Conservation (phyloP, 2,797 vertebrate species). For the Sebastes trivittatus region DNA sequence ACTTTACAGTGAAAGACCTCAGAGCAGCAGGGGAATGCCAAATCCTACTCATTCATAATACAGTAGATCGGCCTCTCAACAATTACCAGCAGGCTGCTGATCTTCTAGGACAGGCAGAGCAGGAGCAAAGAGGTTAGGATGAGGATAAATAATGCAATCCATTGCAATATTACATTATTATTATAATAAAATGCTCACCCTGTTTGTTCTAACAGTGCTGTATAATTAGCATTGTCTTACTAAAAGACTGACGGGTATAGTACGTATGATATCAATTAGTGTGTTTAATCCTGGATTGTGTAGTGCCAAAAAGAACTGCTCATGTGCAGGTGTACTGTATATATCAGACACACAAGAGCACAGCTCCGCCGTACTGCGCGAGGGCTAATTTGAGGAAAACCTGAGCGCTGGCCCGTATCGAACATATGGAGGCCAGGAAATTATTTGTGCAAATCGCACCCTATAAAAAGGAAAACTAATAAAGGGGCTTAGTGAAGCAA, state of each 20-base stretch:
- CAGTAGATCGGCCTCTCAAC: slow-evolving; percentile 48
- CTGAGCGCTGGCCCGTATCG: slow-evolving; percentile 53
- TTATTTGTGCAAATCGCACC: slow-evolving; percentile 75
- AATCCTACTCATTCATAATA: slow-evolving; percentile 72
- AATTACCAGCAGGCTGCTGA: slow-evolving; percentile 44
- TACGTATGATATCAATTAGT: not conserved
- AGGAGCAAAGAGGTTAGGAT: slow-evolving; percentile 25
- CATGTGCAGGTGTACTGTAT: not conserved
- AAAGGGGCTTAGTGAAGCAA: slow-evolving; percentile 75
- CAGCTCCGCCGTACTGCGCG: slow-evolving; percentile 3
- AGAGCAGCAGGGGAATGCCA: slow-evolving; percentile 58
- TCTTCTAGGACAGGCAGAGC: slow-evolving; percentile 31
- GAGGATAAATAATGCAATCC: slow-evolving; percentile 42
- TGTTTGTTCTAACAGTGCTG: not conserved
- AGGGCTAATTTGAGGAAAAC: slow-evolving; percentile 56
- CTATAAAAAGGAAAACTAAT: slow-evolving; percentile 79
- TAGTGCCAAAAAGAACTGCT: not conserved
- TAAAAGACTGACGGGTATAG: not conserved
- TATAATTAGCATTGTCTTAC: not conserved
- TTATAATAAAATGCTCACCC: slow-evolving; percentile 1
- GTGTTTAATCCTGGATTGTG: not conserved
- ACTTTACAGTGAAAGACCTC: slow-evolving; percentile 57
- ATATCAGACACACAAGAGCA: slow-evolving; percentile 7
- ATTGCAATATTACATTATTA: not conserved
- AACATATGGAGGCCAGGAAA: slow-evolving; percentile 74